Evolutionary conservation across 2,888 invertebrate genomes (phyloP).

Genomic region (Melitaea athalia): DNA sequence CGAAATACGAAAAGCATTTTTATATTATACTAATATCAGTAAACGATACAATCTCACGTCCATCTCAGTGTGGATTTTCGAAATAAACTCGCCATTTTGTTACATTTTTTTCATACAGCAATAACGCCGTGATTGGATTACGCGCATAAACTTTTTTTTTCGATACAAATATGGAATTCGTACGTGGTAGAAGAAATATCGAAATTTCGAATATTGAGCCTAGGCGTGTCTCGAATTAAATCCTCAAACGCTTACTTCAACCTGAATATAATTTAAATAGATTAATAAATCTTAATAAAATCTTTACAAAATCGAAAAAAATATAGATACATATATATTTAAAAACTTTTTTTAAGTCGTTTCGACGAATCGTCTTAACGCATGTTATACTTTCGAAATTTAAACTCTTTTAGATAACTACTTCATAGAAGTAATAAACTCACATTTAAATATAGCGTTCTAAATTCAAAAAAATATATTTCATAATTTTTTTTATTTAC

Average conservation of each 20-base stretch:
- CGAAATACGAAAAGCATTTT: not conserved
- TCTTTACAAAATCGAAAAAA: too few relatives aligned
- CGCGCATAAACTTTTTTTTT: slow-evolving; percentile 36
- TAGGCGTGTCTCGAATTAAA: slow-evolving; percentile 3
- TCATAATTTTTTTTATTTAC: too few relatives aligned
- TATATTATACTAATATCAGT: not conserved
- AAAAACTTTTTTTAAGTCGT: too few relatives aligned
- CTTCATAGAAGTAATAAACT: too few relatives aligned
- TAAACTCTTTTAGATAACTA: too few relatives aligned
- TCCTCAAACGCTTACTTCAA: not conserved
- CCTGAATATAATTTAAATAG: not conserved
- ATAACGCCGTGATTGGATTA: slow-evolving; percentile 41
- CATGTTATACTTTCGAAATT: too few relatives aligned
- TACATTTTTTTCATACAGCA: slow-evolving; percentile 22
- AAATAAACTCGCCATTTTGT: slow-evolving; percentile 5
- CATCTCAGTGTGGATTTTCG: slow-evolving; percentile 2
- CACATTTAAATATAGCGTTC: too few relatives aligned
- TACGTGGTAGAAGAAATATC: slow-evolving; percentile 17
- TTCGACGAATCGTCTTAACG: too few relatives aligned
- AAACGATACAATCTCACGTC: not conserved
- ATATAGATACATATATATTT: too few relatives aligned
- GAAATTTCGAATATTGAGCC: slow-evolving; percentile 1
- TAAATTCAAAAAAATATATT: too few relatives aligned
- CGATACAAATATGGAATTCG: slow-evolving; percentile 32
- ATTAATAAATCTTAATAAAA: too few relatives aligned